These are phyloP conservation scores for Apodemia mormo DNA, from an alignment of 2,888 invertebrate genomes.

Conservation along the genomic window DNA sequence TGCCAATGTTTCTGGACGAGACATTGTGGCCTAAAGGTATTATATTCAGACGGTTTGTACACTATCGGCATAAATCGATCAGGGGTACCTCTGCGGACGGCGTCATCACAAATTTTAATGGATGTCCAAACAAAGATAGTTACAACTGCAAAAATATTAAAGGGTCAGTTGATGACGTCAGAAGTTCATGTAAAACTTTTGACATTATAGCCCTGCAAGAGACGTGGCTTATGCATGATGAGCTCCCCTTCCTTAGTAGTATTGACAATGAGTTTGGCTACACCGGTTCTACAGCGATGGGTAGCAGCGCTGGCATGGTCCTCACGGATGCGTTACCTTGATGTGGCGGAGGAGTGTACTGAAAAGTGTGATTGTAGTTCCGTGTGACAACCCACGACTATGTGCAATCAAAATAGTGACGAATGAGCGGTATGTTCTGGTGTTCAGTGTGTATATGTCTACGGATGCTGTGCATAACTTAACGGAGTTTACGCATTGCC, in stretches of 20 bases:
- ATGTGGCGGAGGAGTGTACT: slow-evolving; percentile 3
- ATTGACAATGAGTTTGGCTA: slow-evolving; percentile 1
- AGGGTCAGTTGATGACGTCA: neutral
- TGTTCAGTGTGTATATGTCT: slow-evolving; percentile 7
- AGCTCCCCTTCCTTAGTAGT: neutral
- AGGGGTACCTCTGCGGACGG: neutral
- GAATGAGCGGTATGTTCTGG: neutral
- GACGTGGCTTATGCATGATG: neutral
- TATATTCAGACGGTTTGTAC: neutral
- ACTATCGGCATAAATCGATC: neutral
- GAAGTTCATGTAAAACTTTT: neutral
- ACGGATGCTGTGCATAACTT: neutral
- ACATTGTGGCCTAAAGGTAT: neutral
- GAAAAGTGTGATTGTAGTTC: neutral
- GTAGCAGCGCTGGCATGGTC: neutral
- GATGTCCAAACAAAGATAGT: neutral
- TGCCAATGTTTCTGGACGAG: no score
- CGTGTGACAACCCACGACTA: neutral
- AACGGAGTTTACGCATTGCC: neutral
- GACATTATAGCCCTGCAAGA: neutral
- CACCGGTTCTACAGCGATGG: neutral
- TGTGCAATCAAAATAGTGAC: neutral
- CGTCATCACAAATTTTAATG: neutral
- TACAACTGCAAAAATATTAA: slow-evolving; percentile 10
- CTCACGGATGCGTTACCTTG: neutral